A percentile compares a stretch with the other conserved stretches of the same genome.
Conservation (phyloP, 2,888 invertebrate species). For the Entomobrya multifasciata region DNA sequence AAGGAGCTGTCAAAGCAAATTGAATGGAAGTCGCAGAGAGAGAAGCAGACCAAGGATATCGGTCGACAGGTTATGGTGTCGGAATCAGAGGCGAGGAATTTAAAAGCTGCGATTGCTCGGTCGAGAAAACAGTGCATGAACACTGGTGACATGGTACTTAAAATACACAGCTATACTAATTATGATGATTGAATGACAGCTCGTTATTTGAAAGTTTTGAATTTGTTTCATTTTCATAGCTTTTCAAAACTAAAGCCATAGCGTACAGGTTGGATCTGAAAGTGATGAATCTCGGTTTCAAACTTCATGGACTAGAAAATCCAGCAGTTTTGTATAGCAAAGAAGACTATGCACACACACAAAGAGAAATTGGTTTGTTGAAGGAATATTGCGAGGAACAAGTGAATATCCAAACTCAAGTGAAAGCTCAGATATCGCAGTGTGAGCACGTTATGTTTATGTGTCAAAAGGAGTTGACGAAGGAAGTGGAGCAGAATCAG, state of each 20-base stretch:
- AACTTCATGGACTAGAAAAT: conserved; percentile 38
- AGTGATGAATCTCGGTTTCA: neutral
- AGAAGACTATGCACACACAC: conserved; percentile 2
- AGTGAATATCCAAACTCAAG: conserved; percentile 33
- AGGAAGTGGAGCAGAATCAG: conserved; percentile 58
- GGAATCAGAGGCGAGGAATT: conserved; percentile 28
- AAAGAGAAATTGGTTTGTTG: conserved; percentile 39
- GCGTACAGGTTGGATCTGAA: conserved; percentile 45
- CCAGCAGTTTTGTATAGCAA: neutral
- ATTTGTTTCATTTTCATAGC: conserved; percentile 12
- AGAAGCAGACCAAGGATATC: conserved; percentile 35
- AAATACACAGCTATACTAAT: neutral
- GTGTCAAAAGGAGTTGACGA: conserved; percentile 47
- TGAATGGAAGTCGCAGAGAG: conserved; percentile 41
- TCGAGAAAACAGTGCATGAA: conserved; percentile 14
- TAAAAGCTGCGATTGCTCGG: neutral
- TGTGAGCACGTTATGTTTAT: conserved; percentile 49
- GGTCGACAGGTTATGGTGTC: neutral
- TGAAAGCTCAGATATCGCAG: conserved; percentile 66
- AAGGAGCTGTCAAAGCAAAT: conserved; percentile 82
- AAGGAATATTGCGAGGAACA: conserved; percentile 57
- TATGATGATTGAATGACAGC: neutral
- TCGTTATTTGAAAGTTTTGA: conserved; percentile 1
- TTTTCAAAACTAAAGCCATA: conserved; percentile 18
- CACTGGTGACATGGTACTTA: conserved; percentile 26